Evolutionary conservation across 2,113 vertebrate genomes (phyloP).

Genomic region (Chaenocephalus aceratus): DNA sequence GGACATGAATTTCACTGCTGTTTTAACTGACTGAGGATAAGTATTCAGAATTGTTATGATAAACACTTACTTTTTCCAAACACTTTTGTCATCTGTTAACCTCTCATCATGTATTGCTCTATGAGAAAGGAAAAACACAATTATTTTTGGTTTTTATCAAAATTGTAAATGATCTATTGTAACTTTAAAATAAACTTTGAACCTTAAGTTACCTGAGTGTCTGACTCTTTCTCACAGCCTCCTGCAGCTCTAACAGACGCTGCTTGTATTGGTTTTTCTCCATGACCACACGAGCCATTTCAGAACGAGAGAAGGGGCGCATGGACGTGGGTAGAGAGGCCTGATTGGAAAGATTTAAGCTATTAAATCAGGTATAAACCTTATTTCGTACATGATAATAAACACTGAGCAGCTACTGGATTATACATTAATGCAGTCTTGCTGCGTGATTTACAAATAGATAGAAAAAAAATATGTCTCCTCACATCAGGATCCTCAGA

Average conservation of each 20-base stretch:
- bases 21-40: not conserved
- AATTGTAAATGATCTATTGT: not conserved
- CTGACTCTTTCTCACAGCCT: conserved; percentile 78
- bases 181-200: not conserved
- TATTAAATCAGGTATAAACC: not conserved
- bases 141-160: not conserved
- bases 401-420: not conserved
- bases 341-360: conserved; percentile 43
- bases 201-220: conserved; percentile 66
- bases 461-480: not conserved
- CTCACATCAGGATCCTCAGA: conserved; percentile 81
- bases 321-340: conserved; percentile 60
- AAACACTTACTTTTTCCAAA: conserved; percentile 81
- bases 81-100: conserved; percentile 74
- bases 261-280: conserved; percentile 88
- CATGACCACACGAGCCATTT: conserved; percentile 87
- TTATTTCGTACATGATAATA: not conserved
- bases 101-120: conserved; percentile 79
- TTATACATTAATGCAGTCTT: not conserved
- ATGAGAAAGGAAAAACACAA: conserved; percentile 11
- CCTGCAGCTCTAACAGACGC: conserved; percentile 85
- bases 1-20: not conserved
- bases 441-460: not conserved
- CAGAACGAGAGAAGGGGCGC: conserved; percentile 84
- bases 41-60: not conserved